These are phyloP conservation scores for Patella vulgata DNA, from an alignment of 1,140 invertebrate species.

Conservation along the genomic window DNA sequence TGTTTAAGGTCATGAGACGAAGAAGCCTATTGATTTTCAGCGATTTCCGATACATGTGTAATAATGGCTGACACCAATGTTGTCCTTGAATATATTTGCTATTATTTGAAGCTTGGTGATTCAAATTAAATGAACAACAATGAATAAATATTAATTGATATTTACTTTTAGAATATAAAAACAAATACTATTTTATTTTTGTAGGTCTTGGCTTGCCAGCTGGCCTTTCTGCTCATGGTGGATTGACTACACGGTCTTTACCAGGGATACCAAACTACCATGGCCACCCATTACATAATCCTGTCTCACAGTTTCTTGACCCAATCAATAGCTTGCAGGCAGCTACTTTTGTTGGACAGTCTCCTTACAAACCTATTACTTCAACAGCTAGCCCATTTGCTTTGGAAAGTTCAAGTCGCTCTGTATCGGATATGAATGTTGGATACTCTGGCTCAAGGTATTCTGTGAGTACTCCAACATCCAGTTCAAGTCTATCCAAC, in stretches of 20 bases:
- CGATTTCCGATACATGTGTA: too few species aligned
- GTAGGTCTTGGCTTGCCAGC: constrained; percentile 44
- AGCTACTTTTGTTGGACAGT: constrained; percentile 28
- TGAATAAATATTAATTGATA: too few species aligned
- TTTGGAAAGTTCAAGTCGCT: constrained; percentile 27
- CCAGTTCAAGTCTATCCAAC: constrained; percentile 1
- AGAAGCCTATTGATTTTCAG: too few species aligned
- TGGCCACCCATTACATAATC: constrained; percentile 35
- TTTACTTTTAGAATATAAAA: too few species aligned
- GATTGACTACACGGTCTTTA: constrained; percentile 34
- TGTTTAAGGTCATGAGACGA: too few species aligned
- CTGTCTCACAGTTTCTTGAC: constrained; percentile 39
- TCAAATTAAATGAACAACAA: too few species aligned
- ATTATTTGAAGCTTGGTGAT: too few species aligned
- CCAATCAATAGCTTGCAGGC: constrained; percentile 35
- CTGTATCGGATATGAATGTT: constrained; percentile 4
- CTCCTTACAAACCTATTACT: constrained; percentile 41
- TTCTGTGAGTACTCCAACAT: constrained; percentile 8
- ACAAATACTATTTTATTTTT: too few species aligned
- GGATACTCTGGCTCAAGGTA: constrained; percentile 8
- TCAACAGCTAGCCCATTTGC: constrained; percentile 32
- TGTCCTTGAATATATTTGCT: too few species aligned
- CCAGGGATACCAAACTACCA: constrained; percentile 39
- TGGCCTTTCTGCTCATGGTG: constrained; percentile 35
- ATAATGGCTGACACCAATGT: too few species aligned